phyloP scores from a whole-genome alignment of 2,113 vertebrate genomes.

The Bambusicola thoracicus region DNA sequence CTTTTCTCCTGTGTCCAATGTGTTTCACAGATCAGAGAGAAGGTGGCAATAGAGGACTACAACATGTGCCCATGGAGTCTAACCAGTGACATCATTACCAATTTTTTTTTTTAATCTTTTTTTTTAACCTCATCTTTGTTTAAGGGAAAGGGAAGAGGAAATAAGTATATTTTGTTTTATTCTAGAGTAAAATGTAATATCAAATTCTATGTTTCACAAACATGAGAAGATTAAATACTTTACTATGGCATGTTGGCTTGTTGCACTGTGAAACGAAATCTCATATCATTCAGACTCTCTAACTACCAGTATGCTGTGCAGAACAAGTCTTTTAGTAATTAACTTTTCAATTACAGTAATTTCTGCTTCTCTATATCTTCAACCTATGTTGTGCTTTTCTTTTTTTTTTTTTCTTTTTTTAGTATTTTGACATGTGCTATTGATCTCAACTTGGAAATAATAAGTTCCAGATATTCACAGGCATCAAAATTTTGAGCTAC shows the following conservation, averaged over 20 bases:
- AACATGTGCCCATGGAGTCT: background rate
- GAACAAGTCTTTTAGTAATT: constrained; percentile 32
- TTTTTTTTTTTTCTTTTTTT: background rate
- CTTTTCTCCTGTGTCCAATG: background rate
- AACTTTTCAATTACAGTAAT: constrained; percentile 32
- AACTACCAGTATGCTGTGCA: background rate
- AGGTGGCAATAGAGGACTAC: background rate
- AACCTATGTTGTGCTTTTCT: background rate
- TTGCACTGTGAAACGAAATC: constrained; percentile 17
- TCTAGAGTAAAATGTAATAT: background rate
- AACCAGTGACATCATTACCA: background rate
- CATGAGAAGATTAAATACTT: background rate
- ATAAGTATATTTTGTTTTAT: background rate
- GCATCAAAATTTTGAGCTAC: background rate
- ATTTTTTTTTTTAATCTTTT: background rate
- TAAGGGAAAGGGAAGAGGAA: no score
- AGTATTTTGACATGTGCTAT: background rate
- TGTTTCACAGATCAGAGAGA: background rate
- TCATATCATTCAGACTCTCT: background rate
- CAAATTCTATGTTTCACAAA: background rate
- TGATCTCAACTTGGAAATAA: constrained; percentile 17
- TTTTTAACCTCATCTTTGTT: background rate
- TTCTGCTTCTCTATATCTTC: background rate
- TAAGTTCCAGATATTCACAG: background rate
- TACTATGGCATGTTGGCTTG: background rate